Conservation (phyloP, 2,113 vertebrate species). For the Ciconia maguari region DNA sequence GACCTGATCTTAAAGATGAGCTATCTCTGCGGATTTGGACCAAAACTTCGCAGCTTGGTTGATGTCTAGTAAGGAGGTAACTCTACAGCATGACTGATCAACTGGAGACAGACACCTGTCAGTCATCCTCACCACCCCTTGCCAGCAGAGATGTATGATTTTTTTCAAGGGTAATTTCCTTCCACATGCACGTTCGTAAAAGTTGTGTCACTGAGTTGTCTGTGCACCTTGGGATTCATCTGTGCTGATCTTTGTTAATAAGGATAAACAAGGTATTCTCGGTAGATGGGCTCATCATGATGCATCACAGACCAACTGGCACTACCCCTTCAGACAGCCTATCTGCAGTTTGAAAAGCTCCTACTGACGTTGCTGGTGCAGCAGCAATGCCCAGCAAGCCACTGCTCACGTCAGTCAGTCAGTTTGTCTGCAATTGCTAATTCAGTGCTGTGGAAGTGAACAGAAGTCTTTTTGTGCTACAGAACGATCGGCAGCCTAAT, state of each 20-base stretch:
- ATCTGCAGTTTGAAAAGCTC: neutral
- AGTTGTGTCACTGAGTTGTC: fast-evolving
- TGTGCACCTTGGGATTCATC: neutral
- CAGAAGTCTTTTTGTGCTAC: constrained; percentile 46
- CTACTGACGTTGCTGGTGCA: neutral
- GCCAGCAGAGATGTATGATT: neutral
- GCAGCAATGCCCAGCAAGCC: neutral
- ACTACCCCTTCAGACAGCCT: neutral
- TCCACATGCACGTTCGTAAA: fast-evolving
- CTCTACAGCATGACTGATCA: neutral
- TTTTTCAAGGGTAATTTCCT: neutral
- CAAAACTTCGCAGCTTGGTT: neutral
- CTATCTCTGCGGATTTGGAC: neutral
- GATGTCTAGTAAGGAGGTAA: neutral
- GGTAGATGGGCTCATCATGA: neutral
- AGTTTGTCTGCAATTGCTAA: neutral
- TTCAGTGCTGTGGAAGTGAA: neutral
- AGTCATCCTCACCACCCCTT: fast-evolving
- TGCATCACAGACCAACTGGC: neutral
- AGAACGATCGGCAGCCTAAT: neutral
- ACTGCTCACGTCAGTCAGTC: neutral
- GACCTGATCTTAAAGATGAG: neutral
- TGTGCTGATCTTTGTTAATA: neutral
- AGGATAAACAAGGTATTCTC: neutral
- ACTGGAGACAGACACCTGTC: neutral